Conservation (phyloP, 53 echinoderm and acorn worm species). For the Temnopleurus reevesii region DNA sequence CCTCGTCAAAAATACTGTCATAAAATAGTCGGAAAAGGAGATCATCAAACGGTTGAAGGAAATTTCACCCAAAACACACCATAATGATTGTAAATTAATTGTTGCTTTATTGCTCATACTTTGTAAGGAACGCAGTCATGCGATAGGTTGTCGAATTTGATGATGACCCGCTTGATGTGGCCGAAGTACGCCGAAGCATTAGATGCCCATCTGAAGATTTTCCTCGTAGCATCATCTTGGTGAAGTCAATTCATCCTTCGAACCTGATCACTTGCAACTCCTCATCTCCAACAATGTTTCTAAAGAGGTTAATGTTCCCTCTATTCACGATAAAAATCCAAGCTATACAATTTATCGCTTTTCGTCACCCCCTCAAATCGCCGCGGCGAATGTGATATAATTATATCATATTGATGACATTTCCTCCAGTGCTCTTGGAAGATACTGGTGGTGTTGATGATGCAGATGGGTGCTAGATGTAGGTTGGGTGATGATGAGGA, state of each 20-base stretch:
- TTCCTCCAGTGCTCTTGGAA: background rate
- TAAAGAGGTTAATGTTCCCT: conserved; percentile 27
- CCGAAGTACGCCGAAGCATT: background rate
- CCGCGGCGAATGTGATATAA: conserved; percentile 20
- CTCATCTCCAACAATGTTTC: background rate
- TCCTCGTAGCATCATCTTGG: background rate
- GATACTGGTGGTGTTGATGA: conserved; percentile 7
- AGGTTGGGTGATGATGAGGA: background rate
- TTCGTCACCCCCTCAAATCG: background rate
- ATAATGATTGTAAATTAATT: too few species aligned
- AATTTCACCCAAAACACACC: too few species aligned
- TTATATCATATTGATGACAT: conserved; percentile 26
- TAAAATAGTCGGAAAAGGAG: too few species aligned
- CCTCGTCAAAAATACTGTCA: too few species aligned
- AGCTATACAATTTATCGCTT: background rate
- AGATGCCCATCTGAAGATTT: background rate
- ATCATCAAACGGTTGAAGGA: too few species aligned
- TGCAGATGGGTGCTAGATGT: background rate
- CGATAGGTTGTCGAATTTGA: too few species aligned
- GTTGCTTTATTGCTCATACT: too few species aligned
- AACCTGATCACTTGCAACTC: conserved; percentile 20
- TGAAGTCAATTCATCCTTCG: background rate
- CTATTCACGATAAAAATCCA: background rate
- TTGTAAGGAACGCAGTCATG: too few species aligned
- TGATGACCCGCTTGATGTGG: too few species aligned